Evolutionary conservation across 2,113 vertebrate species (phyloP), one percentile per base, ranked within the genome.

Genomic region (Stigmatopora argus): DNA sequence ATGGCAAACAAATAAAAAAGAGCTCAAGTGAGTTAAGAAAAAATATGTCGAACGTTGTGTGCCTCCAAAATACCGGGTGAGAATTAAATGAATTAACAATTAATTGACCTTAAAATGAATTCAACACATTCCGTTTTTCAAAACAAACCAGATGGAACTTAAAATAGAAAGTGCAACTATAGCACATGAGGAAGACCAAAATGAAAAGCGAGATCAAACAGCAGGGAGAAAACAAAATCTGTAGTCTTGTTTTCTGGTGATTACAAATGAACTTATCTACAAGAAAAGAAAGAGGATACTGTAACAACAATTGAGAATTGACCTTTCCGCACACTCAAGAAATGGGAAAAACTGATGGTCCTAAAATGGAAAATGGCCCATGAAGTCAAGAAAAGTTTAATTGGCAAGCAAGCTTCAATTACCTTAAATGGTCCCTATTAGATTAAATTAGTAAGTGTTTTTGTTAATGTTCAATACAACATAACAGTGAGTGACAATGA

Each of bases 161-260:
- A 0, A 0, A 74, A 76, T 49, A 21, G 35, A 70, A 78, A 78
- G 77, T 83, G 74, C 72, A 81, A 73, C 71, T 73, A 67, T 56
- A 70, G 78, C 74, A 82, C 14, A 62, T 79, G 74, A 81, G 80
- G 76, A 85, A 86, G 84, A 88, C 75, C 67, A 51, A 77, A 69
- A 56, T 84, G 66, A 85, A 82, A 34, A 69, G 60, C 58, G 7
- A 69, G 2, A 71, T 31, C 48, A 47, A 17, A 23, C 17, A 14
- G 52, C 47, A 64, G 11, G 59, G 11, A 63, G 21, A 59, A 69
- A 65, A 46, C 38, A 7, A 60, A 75, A 21, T 17, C 18, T 23
- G 80, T 63, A 77, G 73, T 71, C 73, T 64, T 74, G 11, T 60
- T 44, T 60, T 44, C 18, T 19, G 18, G 18, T n/a, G 12, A 62